A percentile compares a stretch with the other conserved stretches of the same genome.
phyloP scores from a whole-genome alignment of 2,113 vertebrate species.

The Pseudonaja textilis region DNA sequence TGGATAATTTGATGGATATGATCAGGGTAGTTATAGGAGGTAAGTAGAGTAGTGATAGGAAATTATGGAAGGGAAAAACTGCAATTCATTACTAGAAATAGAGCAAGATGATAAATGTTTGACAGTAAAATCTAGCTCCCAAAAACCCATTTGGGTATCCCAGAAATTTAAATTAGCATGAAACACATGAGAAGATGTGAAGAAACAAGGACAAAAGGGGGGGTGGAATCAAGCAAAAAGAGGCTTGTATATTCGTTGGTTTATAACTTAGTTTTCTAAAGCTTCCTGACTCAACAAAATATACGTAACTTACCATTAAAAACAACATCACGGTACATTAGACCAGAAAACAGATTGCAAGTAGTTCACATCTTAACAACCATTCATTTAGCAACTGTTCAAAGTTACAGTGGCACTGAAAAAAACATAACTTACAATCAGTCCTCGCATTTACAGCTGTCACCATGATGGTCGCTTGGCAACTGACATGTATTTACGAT shows the following conservation, averaged over 20 bases:
- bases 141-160: neutral
- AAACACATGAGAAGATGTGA: neutral
- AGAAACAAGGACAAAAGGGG: neutral
- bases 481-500: too few species aligned
- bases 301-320: neutral
- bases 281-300: neutral
- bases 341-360: neutral
- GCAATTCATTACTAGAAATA: neutral
- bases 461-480: too few species aligned
- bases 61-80: neutral
- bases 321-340: neutral
- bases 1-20: neutral
- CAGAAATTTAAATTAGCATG: neutral
- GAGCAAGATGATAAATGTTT: neutral
- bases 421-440: too few species aligned
- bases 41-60: neutral
- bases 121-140: neutral
- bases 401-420: too few species aligned
- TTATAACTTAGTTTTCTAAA: neutral
- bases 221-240: rapidly evolving
- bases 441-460: too few species aligned
- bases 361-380: too few species aligned
- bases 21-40: neutral
- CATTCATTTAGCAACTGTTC: too few species aligned
- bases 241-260: neutral